phyloP scores from a whole-genome alignment of 2,888 invertebrate species.

The Celastrina argiolus region DNA sequence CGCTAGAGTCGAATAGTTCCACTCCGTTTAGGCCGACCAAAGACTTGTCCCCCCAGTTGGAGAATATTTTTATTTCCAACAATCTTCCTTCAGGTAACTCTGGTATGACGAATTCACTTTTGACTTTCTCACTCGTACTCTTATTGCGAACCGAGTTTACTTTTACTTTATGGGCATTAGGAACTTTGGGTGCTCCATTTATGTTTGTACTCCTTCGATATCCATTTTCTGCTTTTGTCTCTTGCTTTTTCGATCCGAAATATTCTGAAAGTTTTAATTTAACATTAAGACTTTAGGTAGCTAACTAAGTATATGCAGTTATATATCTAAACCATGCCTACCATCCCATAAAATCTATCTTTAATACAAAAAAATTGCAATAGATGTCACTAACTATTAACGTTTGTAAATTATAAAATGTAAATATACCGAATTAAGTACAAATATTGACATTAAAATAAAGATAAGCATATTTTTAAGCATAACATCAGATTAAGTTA shows the following conservation, averaged over 20 bases:
- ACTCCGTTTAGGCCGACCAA: slow-evolving; percentile 88
- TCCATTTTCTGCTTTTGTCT: slow-evolving; percentile 22
- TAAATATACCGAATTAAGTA: no score
- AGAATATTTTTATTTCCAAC: slow-evolving; percentile 82
- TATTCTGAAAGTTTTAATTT: slow-evolving; percentile 16
- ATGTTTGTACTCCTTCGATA: slow-evolving; percentile 23
- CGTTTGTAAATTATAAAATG: no score
- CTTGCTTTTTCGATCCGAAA: slow-evolving; percentile 13
- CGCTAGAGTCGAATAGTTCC: slow-evolving; percentile 83
- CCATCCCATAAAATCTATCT: no score
- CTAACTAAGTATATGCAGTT: no score
- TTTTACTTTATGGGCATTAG: slow-evolving; percentile 44
- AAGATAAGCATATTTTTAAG: no score
- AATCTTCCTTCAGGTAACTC: slow-evolving; percentile 84
- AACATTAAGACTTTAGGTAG: background rate
- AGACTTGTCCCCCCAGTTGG: slow-evolving; percentile 89
- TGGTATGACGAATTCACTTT: slow-evolving; percentile 83
- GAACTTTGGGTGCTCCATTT: slow-evolving; percentile 36
- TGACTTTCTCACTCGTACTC: slow-evolving; percentile 42
- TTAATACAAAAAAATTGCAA: no score
- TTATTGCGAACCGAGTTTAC: slow-evolving; percentile 45
- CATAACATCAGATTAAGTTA: no score
- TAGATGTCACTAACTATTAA: no score
- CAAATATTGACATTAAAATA: no score
- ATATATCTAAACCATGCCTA: no score